Evolutionary conservation across 2,888 invertebrate genomes (phyloP).

Genomic region (Podotricha telesiphe): DNA sequence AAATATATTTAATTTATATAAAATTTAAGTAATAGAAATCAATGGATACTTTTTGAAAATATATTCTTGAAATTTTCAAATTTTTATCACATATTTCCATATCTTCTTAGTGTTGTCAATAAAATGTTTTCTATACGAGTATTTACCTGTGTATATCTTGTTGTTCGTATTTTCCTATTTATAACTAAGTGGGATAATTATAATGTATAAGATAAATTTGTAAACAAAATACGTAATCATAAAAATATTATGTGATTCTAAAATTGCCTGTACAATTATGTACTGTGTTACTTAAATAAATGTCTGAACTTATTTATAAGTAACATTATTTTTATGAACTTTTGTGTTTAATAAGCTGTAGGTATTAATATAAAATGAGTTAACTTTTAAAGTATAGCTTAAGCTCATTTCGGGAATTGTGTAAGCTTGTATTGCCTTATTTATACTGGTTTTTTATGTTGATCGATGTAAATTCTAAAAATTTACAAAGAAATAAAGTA

Average conservation of each 20-base stretch:
- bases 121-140: background rate
- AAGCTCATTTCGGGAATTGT: background rate
- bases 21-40: background rate
- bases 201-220: background rate
- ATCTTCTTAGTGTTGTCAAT: background rate
- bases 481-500: conserved; percentile 12
- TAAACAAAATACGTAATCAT: conserved; percentile 2
- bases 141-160: background rate
- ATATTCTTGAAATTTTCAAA: background rate
- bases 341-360: too few species aligned
- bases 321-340: too few species aligned
- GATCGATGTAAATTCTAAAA: background rate
- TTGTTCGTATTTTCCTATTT: too few species aligned
- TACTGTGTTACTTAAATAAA: background rate
- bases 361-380: too few species aligned
- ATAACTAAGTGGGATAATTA: background rate
- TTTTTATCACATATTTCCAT: conserved; percentile 2
- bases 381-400: background rate
- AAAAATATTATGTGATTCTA: background rate
- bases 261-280: background rate
- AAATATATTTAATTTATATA: background rate
- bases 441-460: conserved; percentile 16
- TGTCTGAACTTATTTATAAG: too few species aligned
- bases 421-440: conserved; percentile 4
- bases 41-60: background rate